A percentile compares a stretch with the other conserved stretches of the same genome.
These are phyloP conservation scores for Nomada flava DNA, from an alignment of 2,888 invertebrate species.

Conservation along the genomic window DNA sequence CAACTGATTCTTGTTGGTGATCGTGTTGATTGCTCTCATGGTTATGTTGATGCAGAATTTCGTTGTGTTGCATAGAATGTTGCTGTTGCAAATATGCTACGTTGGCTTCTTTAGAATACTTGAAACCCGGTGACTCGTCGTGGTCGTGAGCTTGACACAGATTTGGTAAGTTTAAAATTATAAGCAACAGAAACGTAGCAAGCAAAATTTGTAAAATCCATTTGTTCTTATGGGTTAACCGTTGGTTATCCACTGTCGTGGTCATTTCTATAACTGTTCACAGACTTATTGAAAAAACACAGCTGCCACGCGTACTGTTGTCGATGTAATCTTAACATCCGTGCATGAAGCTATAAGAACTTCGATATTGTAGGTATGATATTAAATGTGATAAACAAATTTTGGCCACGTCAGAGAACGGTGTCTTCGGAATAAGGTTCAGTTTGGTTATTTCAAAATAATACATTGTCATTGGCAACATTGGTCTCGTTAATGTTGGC, in stretches of 20 bases:
- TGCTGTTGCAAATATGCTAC: constrained; percentile 25
- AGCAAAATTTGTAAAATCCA: constrained; percentile 72
- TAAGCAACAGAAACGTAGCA: constrained; percentile 73
- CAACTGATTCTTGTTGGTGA: constrained; percentile 39
- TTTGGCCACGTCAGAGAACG: constrained; percentile 32
- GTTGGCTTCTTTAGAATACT: constrained; percentile 91
- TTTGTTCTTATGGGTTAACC: constrained; percentile 17
- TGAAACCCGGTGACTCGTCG: constrained; percentile 90
- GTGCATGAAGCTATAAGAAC: constrained; percentile 26
- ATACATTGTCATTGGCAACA: constrained; percentile 30
- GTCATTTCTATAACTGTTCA: constrained; percentile 30
- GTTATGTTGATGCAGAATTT: constrained; percentile 28
- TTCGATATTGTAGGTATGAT: constrained; percentile 5
- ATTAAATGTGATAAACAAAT: constrained; percentile 13
- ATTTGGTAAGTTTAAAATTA: constrained; percentile 80
- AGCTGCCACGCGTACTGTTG: constrained; percentile 16
- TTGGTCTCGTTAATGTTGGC: constrained; percentile 18
- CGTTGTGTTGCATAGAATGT: constrained; percentile 26
- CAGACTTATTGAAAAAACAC: constrained; percentile 23
- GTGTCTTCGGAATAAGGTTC: constrained; percentile 10
- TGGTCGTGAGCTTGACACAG: constrained; percentile 77
- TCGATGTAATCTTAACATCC: constrained; percentile 46
- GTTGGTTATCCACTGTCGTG: constrained; percentile 41
- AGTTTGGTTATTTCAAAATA: constrained; percentile 1
- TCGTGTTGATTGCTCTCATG: constrained; percentile 69